A percentile compares a stretch with the other conserved stretches of the same genome.
These are phyloP conservation scores for Drosophila mojavensis DNA, from an alignment of 1,140 invertebrate genomes.

Conservation along the genomic window DNA sequence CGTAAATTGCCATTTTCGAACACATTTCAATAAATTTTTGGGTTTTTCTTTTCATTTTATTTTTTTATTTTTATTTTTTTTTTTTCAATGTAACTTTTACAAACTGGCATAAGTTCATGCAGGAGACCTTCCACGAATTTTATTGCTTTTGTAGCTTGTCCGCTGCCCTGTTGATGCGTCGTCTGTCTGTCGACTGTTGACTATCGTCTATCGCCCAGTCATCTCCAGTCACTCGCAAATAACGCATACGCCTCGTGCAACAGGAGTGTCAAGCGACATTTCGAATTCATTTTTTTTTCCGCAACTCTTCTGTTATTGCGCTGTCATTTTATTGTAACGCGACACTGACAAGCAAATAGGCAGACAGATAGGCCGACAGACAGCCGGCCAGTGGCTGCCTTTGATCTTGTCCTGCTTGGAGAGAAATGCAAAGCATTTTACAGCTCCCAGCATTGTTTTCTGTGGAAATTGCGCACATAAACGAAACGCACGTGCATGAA, in stretches of 20 bases:
- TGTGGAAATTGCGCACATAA: slow-evolving; percentile 33
- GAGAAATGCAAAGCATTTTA: slow-evolving; percentile 66
- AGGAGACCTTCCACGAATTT: slow-evolving; percentile 31
- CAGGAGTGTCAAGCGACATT: slow-evolving; percentile 57
- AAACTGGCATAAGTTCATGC: slow-evolving; percentile 30
- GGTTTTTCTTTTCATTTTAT: slow-evolving; percentile 34
- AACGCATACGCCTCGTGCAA: slow-evolving; percentile 66
- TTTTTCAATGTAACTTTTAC: slow-evolving; percentile 22
- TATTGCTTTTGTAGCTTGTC: slow-evolving; percentile 66
- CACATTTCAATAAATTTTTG: slow-evolving; percentile 68
- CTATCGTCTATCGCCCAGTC: background rate
- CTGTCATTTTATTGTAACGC: slow-evolving; percentile 69
- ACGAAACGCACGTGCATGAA: slow-evolving; percentile 60
- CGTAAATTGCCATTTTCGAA: slow-evolving; percentile 81
- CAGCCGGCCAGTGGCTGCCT: slow-evolving; percentile 21
- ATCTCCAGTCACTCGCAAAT: slow-evolving; percentile 31
- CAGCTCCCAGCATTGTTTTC: slow-evolving; percentile 27
- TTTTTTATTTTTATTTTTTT: slow-evolving; percentile 4
- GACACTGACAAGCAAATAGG: slow-evolving; percentile 22
- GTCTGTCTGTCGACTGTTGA: slow-evolving; percentile 2
- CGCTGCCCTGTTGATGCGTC: slow-evolving; percentile 13
- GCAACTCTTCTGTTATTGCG: slow-evolving; percentile 57
- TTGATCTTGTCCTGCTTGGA: slow-evolving; percentile 57
- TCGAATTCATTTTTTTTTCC: slow-evolving; percentile 52
- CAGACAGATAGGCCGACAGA: background rate